Evolutionary conservation across 2,797 vertebrate species (phyloP), one percentile per base, ranked within the genome.

Genomic region (Helicolenus hilgendorfi): DNA sequence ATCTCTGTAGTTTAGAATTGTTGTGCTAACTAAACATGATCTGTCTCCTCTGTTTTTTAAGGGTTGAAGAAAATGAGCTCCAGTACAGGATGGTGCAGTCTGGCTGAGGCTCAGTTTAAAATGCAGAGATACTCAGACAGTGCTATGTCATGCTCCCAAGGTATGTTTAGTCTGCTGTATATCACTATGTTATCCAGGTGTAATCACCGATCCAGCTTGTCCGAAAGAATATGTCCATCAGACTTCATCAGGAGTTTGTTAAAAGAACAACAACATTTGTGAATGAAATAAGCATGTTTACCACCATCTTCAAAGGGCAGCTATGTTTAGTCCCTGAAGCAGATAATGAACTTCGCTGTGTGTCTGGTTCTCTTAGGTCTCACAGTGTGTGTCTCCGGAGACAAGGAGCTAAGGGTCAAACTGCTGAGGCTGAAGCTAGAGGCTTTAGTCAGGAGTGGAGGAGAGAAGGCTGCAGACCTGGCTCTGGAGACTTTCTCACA

Each of bases 41-140:
- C 0, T 76, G 2, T 73, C 20, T 62, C 4, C 74, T 81, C 29
- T 85, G 22, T 72, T 70, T 87, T 45, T 18, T 89, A 80, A 99
- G 99, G 99, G 63, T 88, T 99, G 89, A 97, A 97, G 86, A 97
- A 94, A 84, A 96, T 86, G 26, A 96, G 83, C 67, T 96, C 94
- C 56, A 97, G 96, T 67, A 85, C 94, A 68, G 98, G 97, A 11
- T 99, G 98, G 98, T 91, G 58, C 95, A 97, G 95, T 86, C 93
- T 99, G 89, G 98, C 98, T 78, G 95, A 98, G 90, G 97, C 97
- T 70, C 98, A 99, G 72, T 86, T 98, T 85, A 98, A 98, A 95
- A 96, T 98, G 92, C 98, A 99, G 83, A 97, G 93, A 87, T 95
- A 98, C 78, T 93, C 91, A 33, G 98, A 98, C 7, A 96, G 97